A percentile compares a stretch with the other conserved stretches of the same genome.
Conservation (phyloP, 2,113 vertebrate genomes). For the Lepus timidus region DNA sequence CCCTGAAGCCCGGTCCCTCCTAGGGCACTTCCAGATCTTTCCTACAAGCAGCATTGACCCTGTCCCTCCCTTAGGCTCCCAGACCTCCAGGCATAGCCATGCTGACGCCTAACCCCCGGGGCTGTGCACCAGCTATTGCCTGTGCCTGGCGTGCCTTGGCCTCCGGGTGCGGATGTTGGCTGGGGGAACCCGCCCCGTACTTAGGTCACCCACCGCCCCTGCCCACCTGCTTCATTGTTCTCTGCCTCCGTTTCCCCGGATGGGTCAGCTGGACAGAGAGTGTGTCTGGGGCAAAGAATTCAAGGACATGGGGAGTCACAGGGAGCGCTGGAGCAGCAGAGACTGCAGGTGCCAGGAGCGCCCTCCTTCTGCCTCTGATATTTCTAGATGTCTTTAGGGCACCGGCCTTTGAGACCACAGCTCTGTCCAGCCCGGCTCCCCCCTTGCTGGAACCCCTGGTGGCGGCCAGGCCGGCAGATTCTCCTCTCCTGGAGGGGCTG, state of each 20-base stretch:
- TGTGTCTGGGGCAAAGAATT: neutral
- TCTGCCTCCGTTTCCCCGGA: neutral
- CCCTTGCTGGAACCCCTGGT: fast-evolving
- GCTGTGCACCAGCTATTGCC: neutral
- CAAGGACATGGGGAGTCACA: neutral
- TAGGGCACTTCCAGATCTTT: neutral
- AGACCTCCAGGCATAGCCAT: neutral
- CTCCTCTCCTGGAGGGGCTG: neutral
- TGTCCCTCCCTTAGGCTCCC: neutral
- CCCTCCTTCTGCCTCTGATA: neutral
- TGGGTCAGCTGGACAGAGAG: neutral
- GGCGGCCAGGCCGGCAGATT: neutral
- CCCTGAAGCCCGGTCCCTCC: neutral
- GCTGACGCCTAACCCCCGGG: neutral
- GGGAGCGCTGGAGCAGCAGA: neutral
- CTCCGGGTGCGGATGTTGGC: neutral
- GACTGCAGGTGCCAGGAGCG: neutral
- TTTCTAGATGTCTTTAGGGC: neutral
- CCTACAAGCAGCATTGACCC: neutral
- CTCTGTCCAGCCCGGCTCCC: neutral
- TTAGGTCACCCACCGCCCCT: neutral
- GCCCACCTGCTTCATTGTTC: neutral
- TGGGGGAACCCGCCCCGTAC: neutral
- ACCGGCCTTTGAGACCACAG: neutral
- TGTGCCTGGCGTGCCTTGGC: neutral